These are phyloP conservation scores for Tursiops truncatus DNA, from an alignment of 2,113 vertebrate genomes.

Conservation along the genomic window DNA sequence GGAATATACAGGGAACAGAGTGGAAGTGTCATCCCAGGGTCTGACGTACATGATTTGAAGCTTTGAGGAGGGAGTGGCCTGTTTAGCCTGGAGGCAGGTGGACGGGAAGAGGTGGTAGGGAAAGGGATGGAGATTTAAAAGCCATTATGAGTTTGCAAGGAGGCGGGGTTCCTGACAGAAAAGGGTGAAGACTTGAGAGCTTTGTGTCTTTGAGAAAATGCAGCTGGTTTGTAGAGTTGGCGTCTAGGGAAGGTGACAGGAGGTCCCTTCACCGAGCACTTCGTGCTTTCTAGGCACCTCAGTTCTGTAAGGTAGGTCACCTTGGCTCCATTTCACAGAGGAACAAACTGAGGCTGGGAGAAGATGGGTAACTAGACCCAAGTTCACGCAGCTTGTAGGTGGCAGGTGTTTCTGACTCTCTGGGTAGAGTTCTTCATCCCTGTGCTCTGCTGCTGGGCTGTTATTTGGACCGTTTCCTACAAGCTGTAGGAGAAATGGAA, in stretches of 20 bases:
- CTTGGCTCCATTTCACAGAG: neutral
- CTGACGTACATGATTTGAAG: neutral
- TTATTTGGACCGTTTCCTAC: no score
- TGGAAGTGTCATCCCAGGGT: neutral
- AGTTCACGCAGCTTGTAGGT: neutral
- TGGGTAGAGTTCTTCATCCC: neutral
- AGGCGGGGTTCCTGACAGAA: neutral
- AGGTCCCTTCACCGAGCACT: neutral
- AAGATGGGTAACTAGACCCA: neutral
- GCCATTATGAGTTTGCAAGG: neutral
- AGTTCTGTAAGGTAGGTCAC: neutral
- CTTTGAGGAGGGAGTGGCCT: neutral
- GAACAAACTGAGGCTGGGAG: neutral
- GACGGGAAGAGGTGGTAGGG: neutral
- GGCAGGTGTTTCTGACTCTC: neutral
- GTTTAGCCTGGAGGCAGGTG: neutral
- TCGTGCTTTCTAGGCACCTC: neutral
- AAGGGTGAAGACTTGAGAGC: neutral
- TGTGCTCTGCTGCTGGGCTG: neutral
- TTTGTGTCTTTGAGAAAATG: neutral
- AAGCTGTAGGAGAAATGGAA: neutral
- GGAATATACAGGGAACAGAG: neutral
- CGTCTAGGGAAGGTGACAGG: neutral
- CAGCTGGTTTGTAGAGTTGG: neutral
- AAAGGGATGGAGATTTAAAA: neutral